Evolutionary conservation across 2,888 invertebrate genomes (phyloP).

Genomic region (Drosophila birchii): DNA sequence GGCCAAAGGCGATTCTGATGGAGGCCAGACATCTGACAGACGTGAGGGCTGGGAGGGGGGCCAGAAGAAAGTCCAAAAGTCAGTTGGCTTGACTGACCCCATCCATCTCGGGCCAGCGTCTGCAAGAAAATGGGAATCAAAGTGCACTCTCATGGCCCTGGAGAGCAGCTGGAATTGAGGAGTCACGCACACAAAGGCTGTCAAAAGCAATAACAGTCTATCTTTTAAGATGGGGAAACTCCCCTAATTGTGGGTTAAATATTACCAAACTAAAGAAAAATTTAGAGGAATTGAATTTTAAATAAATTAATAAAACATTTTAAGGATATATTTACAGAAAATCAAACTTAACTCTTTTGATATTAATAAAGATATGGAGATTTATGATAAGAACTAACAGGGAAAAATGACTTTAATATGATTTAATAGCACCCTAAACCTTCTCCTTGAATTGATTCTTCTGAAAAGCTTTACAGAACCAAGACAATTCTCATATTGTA

Average conservation of each 20-base stretch:
- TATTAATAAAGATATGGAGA: too few species aligned
- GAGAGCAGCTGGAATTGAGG: slow-evolving; percentile 6
- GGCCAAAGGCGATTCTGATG: slow-evolving; percentile 23
- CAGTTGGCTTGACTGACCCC: slow-evolving; percentile 15
- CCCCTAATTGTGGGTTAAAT: neutral
- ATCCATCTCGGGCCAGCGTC: slow-evolving; percentile 10
- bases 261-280: neutral
- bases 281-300: neutral
- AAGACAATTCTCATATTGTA: neutral
- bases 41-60: neutral
- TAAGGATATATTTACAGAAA: too few species aligned
- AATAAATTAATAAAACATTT: neutral
- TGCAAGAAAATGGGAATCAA: slow-evolving; percentile 34
- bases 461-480: neutral
- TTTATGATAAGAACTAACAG: too few species aligned
- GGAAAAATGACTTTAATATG: neutral
- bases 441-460: too few species aligned
- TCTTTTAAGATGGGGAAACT: neutral
- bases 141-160: slow-evolving; percentile 28
- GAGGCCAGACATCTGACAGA: slow-evolving; percentile 39
- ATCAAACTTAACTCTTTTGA: too few species aligned
- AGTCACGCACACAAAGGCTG: slow-evolving; percentile 17
- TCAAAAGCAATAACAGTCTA: neutral
- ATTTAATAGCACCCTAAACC: neutral
- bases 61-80: slow-evolving; percentile 25